A percentile compares a stretch with the other conserved stretches of the same genome.
phyloP scores from a whole-genome alignment of 2,888 invertebrate species.

The Emmelina monodactyla region DNA sequence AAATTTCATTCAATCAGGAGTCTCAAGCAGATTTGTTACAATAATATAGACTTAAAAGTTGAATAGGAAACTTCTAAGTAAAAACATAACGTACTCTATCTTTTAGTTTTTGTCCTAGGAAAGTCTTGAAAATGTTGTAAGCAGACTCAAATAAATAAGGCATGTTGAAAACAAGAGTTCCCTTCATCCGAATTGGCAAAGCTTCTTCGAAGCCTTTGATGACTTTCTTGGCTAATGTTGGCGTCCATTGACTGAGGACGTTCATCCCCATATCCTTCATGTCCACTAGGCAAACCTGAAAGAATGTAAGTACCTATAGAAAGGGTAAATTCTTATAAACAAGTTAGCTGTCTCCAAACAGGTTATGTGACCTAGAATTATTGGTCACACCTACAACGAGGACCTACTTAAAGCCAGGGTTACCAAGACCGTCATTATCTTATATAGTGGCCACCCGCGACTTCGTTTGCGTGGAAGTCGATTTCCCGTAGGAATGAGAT shows the following conservation, averaged over 20 bases:
- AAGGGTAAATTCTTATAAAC: neutral
- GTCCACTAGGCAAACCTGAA: conserved; percentile 45
- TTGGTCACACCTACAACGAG: too few species aligned
- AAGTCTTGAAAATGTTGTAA: neutral
- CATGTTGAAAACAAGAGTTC: conserved; percentile 55
- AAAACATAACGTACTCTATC: neutral
- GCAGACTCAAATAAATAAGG: conserved; percentile 22
- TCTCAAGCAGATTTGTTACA: neutral
- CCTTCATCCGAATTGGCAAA: conserved; percentile 58
- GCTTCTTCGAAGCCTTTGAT: conserved; percentile 49
- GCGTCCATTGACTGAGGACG: conserved; percentile 51
- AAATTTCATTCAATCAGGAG: neutral
- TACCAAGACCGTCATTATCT: too few species aligned
- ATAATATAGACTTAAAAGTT: neutral
- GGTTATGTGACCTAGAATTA: too few species aligned
- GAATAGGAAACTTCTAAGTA: neutral
- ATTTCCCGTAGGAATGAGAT: too few species aligned
- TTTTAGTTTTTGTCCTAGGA: neutral
- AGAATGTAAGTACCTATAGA: neutral
- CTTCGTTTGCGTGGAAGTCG: too few species aligned
- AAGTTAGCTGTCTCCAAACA: neutral
- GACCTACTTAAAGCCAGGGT: too few species aligned
- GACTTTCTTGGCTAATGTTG: conserved; percentile 51
- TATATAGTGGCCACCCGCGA: too few species aligned
- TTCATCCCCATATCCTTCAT: conserved; percentile 41